Conservation (phyloP, 2,797 vertebrate species). For the Enteromius viviparus region DNA sequence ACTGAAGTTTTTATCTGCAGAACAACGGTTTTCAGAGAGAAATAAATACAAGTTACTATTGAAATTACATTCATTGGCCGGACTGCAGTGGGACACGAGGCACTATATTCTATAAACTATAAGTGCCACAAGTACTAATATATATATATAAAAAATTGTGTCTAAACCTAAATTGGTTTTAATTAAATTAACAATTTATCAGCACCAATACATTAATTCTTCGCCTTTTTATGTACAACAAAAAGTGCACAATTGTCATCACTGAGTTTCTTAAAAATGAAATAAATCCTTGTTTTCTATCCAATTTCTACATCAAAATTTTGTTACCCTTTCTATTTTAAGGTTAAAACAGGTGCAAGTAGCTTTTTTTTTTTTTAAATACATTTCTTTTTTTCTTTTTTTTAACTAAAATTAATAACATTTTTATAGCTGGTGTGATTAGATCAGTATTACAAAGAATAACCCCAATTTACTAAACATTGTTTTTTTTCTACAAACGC, state of each 20-base stretch:
- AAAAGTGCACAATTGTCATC: slow-evolving; percentile 17
- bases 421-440: not conserved
- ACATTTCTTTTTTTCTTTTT: too few relatives aligned
- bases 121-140: not conserved
- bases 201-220: not conserved
- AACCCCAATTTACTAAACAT: slow-evolving; percentile 17
- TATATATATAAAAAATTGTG: not conserved
- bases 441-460: not conserved
- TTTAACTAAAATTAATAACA: not conserved
- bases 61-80: slow-evolving; percentile 50
- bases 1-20: slow-evolving; percentile 5
- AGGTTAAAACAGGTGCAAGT: not conserved
- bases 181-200: not conserved
- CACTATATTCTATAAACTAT: slow-evolving; percentile 1
- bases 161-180: not conserved
- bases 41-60: not conserved
- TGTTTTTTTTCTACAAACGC: slow-evolving; percentile 5
- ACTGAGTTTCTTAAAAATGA: not conserved
- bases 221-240: slow-evolving; percentile 20
- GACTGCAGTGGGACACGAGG: slow-evolving; percentile 17
- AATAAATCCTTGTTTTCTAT: not conserved
- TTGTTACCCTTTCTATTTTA: not conserved
- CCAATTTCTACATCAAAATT: not conserved
- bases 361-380: not conserved
- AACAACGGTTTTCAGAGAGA: not conserved